Evolutionary conservation across 2,113 vertebrate species (phyloP).

Genomic region (Setophaga coronata): DNA sequence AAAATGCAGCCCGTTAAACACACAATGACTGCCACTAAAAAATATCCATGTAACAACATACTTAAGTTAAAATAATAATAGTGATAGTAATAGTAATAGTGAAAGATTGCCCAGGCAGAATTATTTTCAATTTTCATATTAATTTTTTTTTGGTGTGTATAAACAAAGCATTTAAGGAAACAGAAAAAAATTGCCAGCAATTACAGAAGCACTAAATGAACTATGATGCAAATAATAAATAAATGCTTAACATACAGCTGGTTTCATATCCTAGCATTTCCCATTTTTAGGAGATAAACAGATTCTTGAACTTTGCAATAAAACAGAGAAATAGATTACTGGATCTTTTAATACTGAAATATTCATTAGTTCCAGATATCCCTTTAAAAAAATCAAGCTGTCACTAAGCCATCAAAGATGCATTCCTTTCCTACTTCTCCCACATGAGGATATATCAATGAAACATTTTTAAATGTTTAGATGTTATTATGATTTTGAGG

Average conservation of each 20-base stretch:
- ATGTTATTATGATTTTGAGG: neutral
- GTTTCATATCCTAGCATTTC: neutral
- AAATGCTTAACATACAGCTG: neutral
- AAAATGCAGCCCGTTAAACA: neutral
- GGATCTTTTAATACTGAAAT: neutral
- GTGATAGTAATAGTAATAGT: too few relatives aligned
- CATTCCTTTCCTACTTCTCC: neutral
- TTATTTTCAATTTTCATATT: neutral
- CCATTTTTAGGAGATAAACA: neutral
- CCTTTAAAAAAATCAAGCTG: neutral
- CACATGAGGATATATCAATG: accelerated
- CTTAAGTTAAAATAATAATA: neutral
- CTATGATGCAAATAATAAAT: neutral
- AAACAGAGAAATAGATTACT: neutral
- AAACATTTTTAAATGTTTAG: neutral
- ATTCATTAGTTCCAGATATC: neutral
- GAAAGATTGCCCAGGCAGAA: neutral
- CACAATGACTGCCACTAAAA: neutral
- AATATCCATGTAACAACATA: neutral
- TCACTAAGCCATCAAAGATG: neutral
- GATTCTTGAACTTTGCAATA: neutral
- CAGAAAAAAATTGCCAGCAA: neutral
- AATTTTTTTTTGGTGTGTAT: neutral
- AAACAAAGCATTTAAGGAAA: neutral
- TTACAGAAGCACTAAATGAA: neutral